Evolutionary conservation across 2,888 invertebrate species (phyloP), one percentile per base, ranked within the genome.

Genomic region (Idaea biselata): DNA sequence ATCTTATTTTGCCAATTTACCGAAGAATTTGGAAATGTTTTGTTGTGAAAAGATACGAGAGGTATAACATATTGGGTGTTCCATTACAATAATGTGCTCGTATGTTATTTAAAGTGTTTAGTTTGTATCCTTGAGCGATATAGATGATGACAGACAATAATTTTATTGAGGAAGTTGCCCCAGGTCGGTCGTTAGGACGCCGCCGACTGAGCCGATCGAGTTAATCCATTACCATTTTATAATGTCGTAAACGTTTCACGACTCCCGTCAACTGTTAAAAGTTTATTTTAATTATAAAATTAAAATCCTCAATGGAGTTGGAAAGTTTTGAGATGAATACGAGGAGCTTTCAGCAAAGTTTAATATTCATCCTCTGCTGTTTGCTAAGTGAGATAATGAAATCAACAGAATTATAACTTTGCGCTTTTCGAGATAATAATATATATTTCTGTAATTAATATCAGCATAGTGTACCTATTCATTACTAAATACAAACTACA

Each of bases 221-320:
- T 87, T 87, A 84, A 89, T 88, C 87, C 89, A 89, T 91, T 91
- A 90, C 84, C 73, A 84, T 89, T 91, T 90, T 89, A 91, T 90
- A 85, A 73, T 81, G 82, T 86, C 88, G 84, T 91, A 89, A 91
- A 91, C 82, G 85, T 84, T 88, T 87, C 89, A 88, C 79, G 86
- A 86, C 84, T 83, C 76, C 82, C 84, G 85, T 81, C 84, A 79
- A 81, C 80, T 77, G 82, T 81, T 83, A 71, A 80, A 80, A 80
- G 73, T 86, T 87, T 86, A 79, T 79, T 77, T 78, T 80, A 79
- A 83, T 81, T 83, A 80, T 77, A 77, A 80, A 75, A 77, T 78
- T 73, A 73, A 78, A 77, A 75, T 74, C 70, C 71, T 68, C 58
- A 63, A 68, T 70, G 63, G 67, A 67, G 66, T 62, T 68, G 68